These are phyloP conservation scores for Tetropium fuscum DNA, from an alignment of 2,888 invertebrate species.

Conservation along the genomic window DNA sequence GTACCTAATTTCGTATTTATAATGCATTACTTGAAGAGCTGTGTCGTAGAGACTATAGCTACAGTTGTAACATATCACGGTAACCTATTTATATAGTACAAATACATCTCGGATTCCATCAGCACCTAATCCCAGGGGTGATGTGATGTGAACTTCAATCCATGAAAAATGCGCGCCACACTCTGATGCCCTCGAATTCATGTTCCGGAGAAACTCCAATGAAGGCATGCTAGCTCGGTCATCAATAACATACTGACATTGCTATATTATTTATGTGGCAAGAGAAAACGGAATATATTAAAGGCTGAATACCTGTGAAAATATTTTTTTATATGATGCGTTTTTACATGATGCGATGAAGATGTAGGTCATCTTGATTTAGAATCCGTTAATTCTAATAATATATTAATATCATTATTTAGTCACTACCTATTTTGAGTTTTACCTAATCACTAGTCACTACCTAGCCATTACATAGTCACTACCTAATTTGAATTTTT, in stretches of 20 bases:
- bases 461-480: no score
- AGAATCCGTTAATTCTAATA: no score
- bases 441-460: no score
- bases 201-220: neutral
- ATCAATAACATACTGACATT: conserved; percentile 4
- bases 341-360: neutral
- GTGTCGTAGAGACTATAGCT: no score
- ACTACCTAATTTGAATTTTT: no score
- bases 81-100: conserved; percentile 20
- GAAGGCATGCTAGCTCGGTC: conserved; percentile 3
- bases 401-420: no score
- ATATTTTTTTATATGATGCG: neutral
- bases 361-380: neutral
- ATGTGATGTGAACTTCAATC: conserved; percentile 15
- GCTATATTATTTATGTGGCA: conserved; percentile 1
- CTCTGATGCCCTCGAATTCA: conserved; percentile 3
- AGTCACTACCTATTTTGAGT: no score
- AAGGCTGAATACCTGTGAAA: neutral
- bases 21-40: no score
- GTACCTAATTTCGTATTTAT: no score
- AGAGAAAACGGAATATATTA: neutral
- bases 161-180: conserved; percentile 13
- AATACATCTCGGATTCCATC: conserved; percentile 8
- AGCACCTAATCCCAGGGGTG: conserved; percentile 12
- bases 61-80: conserved; percentile 11